phyloP scores from a whole-genome alignment of 2,797 vertebrate species.

The Pelobates cultripes region DNA sequence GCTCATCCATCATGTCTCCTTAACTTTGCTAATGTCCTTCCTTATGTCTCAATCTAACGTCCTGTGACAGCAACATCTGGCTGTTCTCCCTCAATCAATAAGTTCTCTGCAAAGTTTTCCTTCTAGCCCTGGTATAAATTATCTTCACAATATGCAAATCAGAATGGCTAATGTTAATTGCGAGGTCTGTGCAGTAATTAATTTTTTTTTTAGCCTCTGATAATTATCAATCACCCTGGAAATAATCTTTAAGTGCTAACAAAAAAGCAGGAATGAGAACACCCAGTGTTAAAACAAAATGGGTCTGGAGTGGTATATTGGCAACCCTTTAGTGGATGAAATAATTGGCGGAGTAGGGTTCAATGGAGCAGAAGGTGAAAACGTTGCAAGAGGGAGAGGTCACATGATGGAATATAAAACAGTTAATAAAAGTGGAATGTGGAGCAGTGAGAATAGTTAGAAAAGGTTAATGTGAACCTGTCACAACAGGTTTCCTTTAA shows the following conservation, averaged over 20 bases:
- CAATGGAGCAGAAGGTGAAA: neutral
- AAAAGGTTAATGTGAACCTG: no score
- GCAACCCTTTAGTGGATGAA: neutral
- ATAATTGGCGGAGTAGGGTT: neutral
- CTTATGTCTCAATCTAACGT: constrained; percentile 26
- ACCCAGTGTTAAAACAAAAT: neutral
- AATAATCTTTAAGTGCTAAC: constrained; percentile 49
- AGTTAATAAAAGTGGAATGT: neutral
- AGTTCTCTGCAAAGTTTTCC: constrained; percentile 37
- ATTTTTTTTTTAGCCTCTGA: constrained; percentile 49
- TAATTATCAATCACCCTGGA: constrained; percentile 52
- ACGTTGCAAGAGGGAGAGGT: neutral
- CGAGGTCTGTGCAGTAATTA: constrained; percentile 50
- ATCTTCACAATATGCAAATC: constrained; percentile 52
- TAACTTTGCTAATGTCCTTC: constrained; percentile 57
- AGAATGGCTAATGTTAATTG: constrained; percentile 54
- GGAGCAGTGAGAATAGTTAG: neutral
- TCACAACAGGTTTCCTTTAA: no score
- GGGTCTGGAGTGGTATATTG: neutral
- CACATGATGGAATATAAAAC: neutral
- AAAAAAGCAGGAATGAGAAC: neutral
- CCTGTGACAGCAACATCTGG: constrained; percentile 48
- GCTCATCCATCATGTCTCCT: constrained; percentile 46
- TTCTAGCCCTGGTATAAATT: constrained; percentile 50
- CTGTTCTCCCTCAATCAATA: constrained; percentile 56